A percentile compares a stretch with the other conserved stretches of the same genome.
Conservation (phyloP, 2,113 vertebrate genomes). For the Mormyrus iriodes region DNA sequence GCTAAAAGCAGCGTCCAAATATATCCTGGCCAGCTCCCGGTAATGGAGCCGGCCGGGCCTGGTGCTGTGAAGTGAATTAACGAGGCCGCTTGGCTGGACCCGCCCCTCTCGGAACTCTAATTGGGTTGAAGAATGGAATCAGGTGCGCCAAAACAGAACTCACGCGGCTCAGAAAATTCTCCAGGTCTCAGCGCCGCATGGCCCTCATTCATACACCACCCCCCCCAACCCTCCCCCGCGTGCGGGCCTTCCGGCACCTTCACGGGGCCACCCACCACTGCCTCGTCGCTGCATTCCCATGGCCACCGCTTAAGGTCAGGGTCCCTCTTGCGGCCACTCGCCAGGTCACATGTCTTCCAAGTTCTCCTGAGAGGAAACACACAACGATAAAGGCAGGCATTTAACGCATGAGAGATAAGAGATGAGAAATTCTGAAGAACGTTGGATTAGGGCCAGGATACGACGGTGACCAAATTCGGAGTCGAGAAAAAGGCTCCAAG, state of each 20-base stretch:
- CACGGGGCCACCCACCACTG: not conserved
- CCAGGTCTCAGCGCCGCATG: not conserved
- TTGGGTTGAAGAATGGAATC: conserved; percentile 18
- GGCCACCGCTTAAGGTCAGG: not conserved
- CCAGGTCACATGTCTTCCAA: not conserved
- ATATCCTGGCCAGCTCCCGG: not conserved
- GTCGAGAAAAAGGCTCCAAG: not conserved
- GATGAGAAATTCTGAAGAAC: not conserved
- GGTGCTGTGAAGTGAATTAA: conserved; percentile 11
- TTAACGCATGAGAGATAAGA: not conserved
- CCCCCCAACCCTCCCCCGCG: too few relatives aligned
- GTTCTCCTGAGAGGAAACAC: not conserved
- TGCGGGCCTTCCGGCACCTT: not conserved
- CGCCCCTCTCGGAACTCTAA: not conserved
- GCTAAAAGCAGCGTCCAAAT: conserved; percentile 10
- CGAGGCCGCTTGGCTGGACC: not conserved
- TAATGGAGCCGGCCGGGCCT: not conserved
- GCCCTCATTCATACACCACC: not conserved
- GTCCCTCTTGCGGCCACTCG: not conserved
- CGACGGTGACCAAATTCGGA: not conserved
- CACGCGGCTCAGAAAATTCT: not conserved
- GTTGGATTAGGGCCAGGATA: not conserved
- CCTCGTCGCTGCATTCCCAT: not conserved
- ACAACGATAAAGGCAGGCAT: not conserved
- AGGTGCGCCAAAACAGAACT: not conserved